phyloP scores from a whole-genome alignment of 92 coral and sea anemone species.

The Zoanthus gigantus region DNA sequence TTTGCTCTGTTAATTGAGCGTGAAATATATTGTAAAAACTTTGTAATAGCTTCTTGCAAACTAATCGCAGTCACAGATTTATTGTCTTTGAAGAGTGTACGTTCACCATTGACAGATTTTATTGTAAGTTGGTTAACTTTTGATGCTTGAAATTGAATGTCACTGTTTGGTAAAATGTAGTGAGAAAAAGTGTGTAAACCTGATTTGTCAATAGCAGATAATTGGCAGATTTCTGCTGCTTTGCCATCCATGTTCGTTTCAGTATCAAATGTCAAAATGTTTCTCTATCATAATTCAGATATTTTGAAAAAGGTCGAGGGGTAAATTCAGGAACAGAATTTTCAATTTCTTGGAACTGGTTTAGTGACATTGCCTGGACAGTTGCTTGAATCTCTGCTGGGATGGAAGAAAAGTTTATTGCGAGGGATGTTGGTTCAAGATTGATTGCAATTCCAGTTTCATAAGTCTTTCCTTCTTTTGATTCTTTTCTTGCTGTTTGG shows the following conservation, averaged over 20 bases:
- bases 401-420: not conserved
- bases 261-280: slow-evolving; percentile 59
- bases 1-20: not conserved
- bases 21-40: not conserved
- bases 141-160: slow-evolving; percentile 54
- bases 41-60: not conserved
- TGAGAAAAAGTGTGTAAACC: slow-evolving; percentile 32
- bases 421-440: slow-evolving; percentile 27
- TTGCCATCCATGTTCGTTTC: slow-evolving; percentile 70
- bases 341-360: slow-evolving; percentile 32
- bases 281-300: not conserved
- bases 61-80: not conserved
- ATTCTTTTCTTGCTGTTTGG: slow-evolving; percentile 28
- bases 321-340: slow-evolving; percentile 47
- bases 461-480: slow-evolving; percentile 25
- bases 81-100: slow-evolving; percentile 46
- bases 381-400: slow-evolving; percentile 6
- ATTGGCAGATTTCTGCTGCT: slow-evolving; percentile 67
- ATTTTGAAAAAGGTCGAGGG: slow-evolving; percentile 22
- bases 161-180: slow-evolving; percentile 56
- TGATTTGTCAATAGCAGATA: slow-evolving; percentile 56
- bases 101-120: slow-evolving; percentile 40
- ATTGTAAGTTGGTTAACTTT: slow-evolving; percentile 52
- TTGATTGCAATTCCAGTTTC: slow-evolving; percentile 23
- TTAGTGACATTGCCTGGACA: slow-evolving; percentile 13